Percentiles rank a stretch among this genome's conserved stretches.
These are phyloP conservation scores for Nemurella pictetii DNA, from an alignment of 2,888 invertebrate genomes.

Conservation along the genomic window DNA sequence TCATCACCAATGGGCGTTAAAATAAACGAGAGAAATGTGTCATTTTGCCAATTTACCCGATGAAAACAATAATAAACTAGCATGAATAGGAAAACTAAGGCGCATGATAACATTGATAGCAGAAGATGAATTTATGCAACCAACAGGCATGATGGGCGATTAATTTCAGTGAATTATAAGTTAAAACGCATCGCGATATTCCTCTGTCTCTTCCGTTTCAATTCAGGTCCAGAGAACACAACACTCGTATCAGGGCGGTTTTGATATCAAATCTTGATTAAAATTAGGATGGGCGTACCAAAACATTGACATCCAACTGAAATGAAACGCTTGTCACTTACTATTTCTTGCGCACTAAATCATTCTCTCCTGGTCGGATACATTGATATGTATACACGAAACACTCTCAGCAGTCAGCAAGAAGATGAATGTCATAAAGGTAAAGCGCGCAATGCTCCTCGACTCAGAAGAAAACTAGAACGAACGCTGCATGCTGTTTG, in stretches of 20 bases:
- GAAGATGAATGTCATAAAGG: background rate
- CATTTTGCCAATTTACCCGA: background rate
- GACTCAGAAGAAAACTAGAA: background rate
- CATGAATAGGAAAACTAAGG: background rate
- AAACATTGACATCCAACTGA: background rate
- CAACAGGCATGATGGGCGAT: background rate
- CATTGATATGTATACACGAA: background rate
- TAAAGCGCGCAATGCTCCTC: background rate
- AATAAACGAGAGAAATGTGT: background rate
- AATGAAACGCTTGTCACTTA: background rate
- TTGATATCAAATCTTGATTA: background rate
- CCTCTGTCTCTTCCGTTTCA: background rate
- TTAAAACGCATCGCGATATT: background rate
- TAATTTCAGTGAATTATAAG: background rate
- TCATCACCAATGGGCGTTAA: background rate
- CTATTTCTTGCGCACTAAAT: background rate
- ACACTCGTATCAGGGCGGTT: background rate
- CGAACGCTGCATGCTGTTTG: background rate
- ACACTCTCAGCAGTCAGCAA: background rate
- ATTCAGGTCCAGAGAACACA: background rate
- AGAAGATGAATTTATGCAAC: background rate
- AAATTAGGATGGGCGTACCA: background rate
- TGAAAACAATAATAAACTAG: background rate
- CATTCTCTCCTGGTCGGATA: background rate
- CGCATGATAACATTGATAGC: background rate